Conservation (phyloP, 2,888 invertebrate species). For the Minunthozetes semirufus region DNA sequence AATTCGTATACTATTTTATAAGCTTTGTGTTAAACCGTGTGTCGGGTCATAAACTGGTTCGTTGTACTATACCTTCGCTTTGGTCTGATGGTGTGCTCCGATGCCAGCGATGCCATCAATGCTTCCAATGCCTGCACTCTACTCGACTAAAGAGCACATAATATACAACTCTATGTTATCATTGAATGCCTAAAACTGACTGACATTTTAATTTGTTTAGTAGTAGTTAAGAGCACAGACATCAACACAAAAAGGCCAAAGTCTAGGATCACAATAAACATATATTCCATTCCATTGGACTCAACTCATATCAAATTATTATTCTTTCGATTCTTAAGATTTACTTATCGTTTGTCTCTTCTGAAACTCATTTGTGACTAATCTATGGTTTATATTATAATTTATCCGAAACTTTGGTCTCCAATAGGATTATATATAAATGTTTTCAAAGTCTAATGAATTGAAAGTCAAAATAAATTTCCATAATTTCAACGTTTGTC, state of each 20-base stretch:
- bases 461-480: too few species aligned
- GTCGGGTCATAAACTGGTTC: slow-evolving; percentile 30
- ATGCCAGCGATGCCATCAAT: not conserved
- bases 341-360: too few species aligned
- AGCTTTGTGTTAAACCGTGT: not conserved
- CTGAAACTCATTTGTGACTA: too few species aligned
- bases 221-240: slow-evolving; percentile 1
- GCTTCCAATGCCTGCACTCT: not conserved
- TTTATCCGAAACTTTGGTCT: too few species aligned
- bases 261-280: slow-evolving; percentile 14
- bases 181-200: slow-evolving; percentile 23
- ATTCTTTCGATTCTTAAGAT: too few species aligned
- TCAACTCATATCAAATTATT: too few species aligned
- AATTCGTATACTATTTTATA: not conserved
- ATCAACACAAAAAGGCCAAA: slow-evolving; percentile 10
- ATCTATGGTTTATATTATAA: too few species aligned
- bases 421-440: too few species aligned
- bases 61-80: slow-evolving; percentile 9
- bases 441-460: too few species aligned
- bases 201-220: slow-evolving; percentile 28
- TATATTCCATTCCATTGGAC: not conserved
- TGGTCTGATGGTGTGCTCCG: not conserved
- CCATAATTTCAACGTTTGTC: not conserved
- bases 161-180: slow-evolving; percentile 15
- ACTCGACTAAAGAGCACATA: slow-evolving; percentile 19